Evolutionary conservation across 2,888 invertebrate species (phyloP).

Genomic region (Sarcophaga variegata): DNA sequence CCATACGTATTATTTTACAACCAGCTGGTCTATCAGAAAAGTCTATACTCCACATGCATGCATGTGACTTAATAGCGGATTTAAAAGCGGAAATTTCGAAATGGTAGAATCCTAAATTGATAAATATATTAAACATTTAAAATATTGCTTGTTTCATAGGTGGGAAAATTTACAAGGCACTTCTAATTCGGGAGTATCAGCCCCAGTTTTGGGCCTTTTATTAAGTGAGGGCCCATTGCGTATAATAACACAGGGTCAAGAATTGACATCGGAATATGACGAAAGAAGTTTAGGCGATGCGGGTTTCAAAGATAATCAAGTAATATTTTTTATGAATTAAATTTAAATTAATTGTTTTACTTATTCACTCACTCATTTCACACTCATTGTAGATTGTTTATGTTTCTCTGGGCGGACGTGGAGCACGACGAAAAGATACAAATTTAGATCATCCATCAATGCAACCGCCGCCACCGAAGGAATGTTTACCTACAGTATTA

Average conservation of each 20-base stretch:
- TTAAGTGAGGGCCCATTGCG: conserved; percentile 92
- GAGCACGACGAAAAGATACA: conserved; percentile 82
- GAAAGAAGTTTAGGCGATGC: conserved; percentile 95
- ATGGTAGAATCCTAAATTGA: conserved; percentile 83
- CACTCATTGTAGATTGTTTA: conserved; percentile 87
- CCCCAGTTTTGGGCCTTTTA: conserved; percentile 86
- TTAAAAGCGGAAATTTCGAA: conserved; percentile 96
- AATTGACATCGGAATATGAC: conserved; percentile 94
- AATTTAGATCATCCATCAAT: conserved; percentile 90
- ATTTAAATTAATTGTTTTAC: not conserved
- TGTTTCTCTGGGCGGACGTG: conserved; percentile 91
- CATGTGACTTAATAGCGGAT: conserved; percentile 95
- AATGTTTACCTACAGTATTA: conserved; percentile 92
- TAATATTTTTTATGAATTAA: conserved; percentile 74
- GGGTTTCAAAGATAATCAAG: conserved; percentile 97
- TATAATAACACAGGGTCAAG: conserved; percentile 97
- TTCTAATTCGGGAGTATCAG: conserved; percentile 78
- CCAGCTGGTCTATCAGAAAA: conserved; percentile 94
- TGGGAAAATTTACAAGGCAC: conserved; percentile 87
- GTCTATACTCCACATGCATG: conserved; percentile 90
- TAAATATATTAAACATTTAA: not conserved
- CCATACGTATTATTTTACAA: conserved; percentile 91
- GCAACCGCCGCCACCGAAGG: conserved; percentile 92
- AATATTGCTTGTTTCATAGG: conserved; percentile 66
- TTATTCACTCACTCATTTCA: not conserved